A percentile compares a stretch with the other conserved stretches of the same genome.
Conservation (phyloP, 2,888 invertebrate species). For the Balanococcus diminutus region DNA sequence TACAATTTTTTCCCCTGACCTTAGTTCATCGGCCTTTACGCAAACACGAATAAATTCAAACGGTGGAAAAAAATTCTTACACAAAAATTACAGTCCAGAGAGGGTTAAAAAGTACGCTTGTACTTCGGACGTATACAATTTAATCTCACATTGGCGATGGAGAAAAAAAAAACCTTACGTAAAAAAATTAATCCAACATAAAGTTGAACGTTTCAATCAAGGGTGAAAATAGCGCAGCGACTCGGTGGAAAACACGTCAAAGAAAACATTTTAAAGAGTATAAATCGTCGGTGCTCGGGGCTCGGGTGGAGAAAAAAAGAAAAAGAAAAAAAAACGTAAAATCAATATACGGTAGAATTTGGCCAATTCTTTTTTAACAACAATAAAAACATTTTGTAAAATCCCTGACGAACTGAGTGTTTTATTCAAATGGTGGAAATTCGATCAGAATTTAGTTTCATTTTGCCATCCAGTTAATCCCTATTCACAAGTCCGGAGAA, state of each 20-base stretch:
- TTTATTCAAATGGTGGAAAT: slow-evolving; percentile 35
- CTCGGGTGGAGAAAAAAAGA: not conserved
- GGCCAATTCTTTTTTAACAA: slow-evolving; percentile 23
- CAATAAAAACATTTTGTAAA: slow-evolving; percentile 6
- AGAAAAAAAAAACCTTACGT: not conserved
- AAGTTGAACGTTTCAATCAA: slow-evolving; percentile 24
- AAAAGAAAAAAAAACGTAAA: not conserved
- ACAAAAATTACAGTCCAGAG: too few species aligned
- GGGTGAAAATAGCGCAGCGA: not conserved
- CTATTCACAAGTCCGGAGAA: slow-evolving; percentile 17
- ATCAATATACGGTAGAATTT: slow-evolving; percentile 16
- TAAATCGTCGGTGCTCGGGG: too few species aligned
- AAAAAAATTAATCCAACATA: slow-evolving; percentile 14
- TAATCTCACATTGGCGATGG: not conserved
- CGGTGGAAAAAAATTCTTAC: too few species aligned
- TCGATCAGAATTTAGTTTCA: slow-evolving; percentile 33
- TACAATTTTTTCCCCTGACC: too few species aligned
- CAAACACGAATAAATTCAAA: too few species aligned
- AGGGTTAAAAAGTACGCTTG: not conserved
- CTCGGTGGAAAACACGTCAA: not conserved
- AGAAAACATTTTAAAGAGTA: not conserved
- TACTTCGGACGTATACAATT: not conserved
- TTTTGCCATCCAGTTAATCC: slow-evolving; percentile 1
- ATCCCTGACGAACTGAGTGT: slow-evolving; percentile 27
- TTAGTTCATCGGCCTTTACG: too few species aligned